These are phyloP conservation scores for Trichogramma pretiosum DNA, from an alignment of 1,140 invertebrate species.

Conservation along the genomic window DNA sequence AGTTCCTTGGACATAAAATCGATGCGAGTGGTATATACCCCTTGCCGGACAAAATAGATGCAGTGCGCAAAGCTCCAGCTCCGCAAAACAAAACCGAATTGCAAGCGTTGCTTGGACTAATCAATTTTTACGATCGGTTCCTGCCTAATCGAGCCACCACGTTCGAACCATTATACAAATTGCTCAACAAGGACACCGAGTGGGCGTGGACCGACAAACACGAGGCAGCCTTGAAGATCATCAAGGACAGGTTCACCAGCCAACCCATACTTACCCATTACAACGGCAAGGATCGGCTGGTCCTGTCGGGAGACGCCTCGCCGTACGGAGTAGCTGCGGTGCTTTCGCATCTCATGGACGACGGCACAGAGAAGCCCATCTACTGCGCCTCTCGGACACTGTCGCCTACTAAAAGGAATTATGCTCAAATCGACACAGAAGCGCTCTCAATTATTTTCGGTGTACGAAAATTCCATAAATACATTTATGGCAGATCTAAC, in stretches of 20 bases:
- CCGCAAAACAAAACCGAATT: slow-evolving; percentile 34
- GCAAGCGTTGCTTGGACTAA: slow-evolving; percentile 33
- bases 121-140: slow-evolving; percentile 32
- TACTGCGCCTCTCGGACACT: no score
- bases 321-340: slow-evolving; percentile 8
- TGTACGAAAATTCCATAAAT: no score
- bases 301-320: slow-evolving; percentile 9
- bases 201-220: slow-evolving; percentile 25
- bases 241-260: slow-evolving; percentile 28
- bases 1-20: not conserved
- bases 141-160: slow-evolving; percentile 26
- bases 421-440: no score
- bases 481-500: slow-evolving; percentile 7
- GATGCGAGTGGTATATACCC: not conserved
- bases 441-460: no score
- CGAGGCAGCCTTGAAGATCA: slow-evolving; percentile 25
- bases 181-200: slow-evolving; percentile 19
- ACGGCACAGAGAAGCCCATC: not conserved
- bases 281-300: slow-evolving; percentile 15
- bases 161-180: slow-evolving; percentile 21
- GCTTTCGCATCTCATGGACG: not conserved
- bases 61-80: slow-evolving; percentile 31
- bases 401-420: no score
- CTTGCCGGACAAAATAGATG: slow-evolving; percentile 11
- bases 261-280: slow-evolving; percentile 30